Conservation (phyloP, 2,113 vertebrate genomes). For the Malurus alboscapulatus region DNA sequence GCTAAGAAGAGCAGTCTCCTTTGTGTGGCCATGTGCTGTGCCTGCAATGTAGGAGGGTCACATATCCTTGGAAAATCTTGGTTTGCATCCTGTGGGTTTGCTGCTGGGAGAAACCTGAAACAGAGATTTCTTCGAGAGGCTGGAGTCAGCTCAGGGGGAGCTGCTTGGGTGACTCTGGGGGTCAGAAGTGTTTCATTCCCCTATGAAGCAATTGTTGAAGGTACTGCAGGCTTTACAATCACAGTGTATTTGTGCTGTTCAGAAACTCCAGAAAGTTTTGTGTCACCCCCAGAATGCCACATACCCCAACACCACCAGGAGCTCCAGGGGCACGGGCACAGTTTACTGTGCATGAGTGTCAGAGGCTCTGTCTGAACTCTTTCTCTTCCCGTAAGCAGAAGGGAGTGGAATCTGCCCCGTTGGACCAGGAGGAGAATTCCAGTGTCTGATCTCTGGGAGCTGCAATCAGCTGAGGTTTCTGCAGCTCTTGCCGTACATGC, state of each 20-base stretch:
- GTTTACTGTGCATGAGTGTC: neutral
- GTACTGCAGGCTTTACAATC: neutral
- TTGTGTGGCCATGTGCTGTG: neutral
- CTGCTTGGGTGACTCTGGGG: neutral
- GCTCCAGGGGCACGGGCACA: accelerated
- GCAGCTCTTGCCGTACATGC: accelerated
- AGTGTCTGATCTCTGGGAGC: neutral
- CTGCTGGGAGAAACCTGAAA: neutral
- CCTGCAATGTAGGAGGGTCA: neutral
- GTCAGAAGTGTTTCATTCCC: neutral
- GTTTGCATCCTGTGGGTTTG: neutral
- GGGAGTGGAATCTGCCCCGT: accelerated
- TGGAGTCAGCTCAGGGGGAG: neutral
- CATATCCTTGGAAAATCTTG: neutral
- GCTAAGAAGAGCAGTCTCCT: neutral
- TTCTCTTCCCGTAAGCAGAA: neutral
- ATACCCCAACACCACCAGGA: no score
- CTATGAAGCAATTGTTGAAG: neutral
- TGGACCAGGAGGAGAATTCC: neutral
- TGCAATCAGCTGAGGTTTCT: neutral
- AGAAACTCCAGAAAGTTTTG: neutral
- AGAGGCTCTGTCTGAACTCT: neutral
- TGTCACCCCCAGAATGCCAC: neutral
- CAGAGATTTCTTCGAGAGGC: neutral
- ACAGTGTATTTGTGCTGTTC: neutral